These are phyloP conservation scores for Drosophila baimaii DNA, from an alignment of 1,140 invertebrate species.

Conservation along the genomic window DNA sequence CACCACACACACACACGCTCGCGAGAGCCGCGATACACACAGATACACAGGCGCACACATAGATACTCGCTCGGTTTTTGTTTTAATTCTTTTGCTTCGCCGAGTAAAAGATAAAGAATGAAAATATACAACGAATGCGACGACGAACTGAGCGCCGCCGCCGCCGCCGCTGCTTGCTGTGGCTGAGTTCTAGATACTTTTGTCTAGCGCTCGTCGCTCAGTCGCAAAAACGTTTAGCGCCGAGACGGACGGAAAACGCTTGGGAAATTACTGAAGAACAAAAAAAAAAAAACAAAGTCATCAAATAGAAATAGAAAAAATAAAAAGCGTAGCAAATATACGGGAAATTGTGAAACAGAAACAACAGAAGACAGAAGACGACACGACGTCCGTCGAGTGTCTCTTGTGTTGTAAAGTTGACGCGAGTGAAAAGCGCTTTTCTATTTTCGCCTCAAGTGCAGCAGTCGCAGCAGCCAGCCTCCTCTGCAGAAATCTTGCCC, in stretches of 20 bases:
- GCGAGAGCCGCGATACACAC: slow-evolving; percentile 7
- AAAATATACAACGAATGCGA: slow-evolving; percentile 37
- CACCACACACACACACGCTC: neutral
- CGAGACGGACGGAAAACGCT: slow-evolving; percentile 66
- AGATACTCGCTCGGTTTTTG: slow-evolving; percentile 68
- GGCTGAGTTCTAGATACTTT: slow-evolving; percentile 82
- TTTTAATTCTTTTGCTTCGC: slow-evolving; percentile 82
- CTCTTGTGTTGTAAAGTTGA: slow-evolving; percentile 68
- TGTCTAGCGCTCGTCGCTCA: slow-evolving; percentile 67
- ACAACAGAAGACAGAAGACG: slow-evolving; percentile 32
- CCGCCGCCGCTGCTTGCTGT: slow-evolving; percentile 13
- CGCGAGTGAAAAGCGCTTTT: slow-evolving; percentile 76
- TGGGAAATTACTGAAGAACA: slow-evolving; percentile 53
- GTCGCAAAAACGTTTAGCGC: slow-evolving; percentile 79
- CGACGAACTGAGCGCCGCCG: slow-evolving; percentile 7
- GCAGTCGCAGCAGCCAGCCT: slow-evolving; percentile 2
- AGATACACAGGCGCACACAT: slow-evolving; percentile 32
- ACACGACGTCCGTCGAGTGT: slow-evolving; percentile 37
- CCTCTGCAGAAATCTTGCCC: slow-evolving; percentile 11
- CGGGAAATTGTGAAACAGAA: slow-evolving; percentile 29
- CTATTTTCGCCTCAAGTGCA: slow-evolving; percentile 82
- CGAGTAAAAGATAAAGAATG: slow-evolving; percentile 74
- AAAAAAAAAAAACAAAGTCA: neutral
- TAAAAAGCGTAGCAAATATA: slow-evolving; percentile 17
- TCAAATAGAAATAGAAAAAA: slow-evolving; percentile 14